These are phyloP conservation scores for Aleiodes sp. DNA, from an alignment of 1,140 invertebrate species.

Conservation along the genomic window DNA sequence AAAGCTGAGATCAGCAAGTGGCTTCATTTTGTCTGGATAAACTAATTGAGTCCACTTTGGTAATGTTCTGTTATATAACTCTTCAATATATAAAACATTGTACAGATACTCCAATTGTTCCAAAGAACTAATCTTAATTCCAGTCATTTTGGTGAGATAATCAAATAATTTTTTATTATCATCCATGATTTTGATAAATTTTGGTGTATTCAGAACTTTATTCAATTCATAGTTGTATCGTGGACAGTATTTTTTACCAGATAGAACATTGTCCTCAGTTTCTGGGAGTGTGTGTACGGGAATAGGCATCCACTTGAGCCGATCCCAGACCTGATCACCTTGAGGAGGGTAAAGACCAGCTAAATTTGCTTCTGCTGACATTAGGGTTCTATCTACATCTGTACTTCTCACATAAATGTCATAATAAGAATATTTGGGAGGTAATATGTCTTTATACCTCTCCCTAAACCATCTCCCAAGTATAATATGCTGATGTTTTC, in stretches of 20 bases:
- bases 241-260: conserved; percentile 74
- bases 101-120: conserved; percentile 72
- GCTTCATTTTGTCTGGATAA: conserved; percentile 68
- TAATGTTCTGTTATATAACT: conserved; percentile 75
- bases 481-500: conserved; percentile 80
- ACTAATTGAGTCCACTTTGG: conserved; percentile 76
- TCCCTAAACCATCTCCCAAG: conserved; percentile 82
- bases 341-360: conserved; percentile 81
- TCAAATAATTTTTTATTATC: conserved; percentile 72
- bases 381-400: conserved; percentile 87
- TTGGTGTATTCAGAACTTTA: conserved; percentile 67
- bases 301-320: conserved; percentile 87
- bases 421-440: conserved; percentile 64
- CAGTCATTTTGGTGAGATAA: conserved; percentile 72
- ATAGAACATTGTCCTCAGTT: conserved; percentile 73
- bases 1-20: conserved; percentile 69
- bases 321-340: conserved; percentile 74
- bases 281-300: conserved; percentile 83
- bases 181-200: conserved; percentile 69
- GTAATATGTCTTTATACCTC: conserved; percentile 73
- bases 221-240: conserved; percentile 70
- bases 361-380: conserved; percentile 86
- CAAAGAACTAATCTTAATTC: conserved; percentile 67
- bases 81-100: conserved; percentile 77
- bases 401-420: conserved; percentile 82